These are phyloP conservation scores for Pampusana beccarii DNA, from an alignment of 2,113 vertebrate species.

Conservation along the genomic window DNA sequence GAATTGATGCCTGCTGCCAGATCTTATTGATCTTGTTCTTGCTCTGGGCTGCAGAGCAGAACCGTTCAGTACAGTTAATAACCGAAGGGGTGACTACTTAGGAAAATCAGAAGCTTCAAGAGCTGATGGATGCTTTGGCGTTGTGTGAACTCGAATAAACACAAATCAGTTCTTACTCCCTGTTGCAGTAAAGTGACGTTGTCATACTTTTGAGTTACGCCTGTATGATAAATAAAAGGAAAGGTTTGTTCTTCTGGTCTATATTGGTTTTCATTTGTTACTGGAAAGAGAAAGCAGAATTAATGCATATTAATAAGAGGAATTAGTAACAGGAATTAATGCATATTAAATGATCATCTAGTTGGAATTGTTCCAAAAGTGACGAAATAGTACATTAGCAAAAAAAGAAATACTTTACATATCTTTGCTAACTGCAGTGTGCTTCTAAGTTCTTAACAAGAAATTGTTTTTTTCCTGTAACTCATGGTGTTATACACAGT, in stretches of 20 bases:
- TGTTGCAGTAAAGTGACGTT: neutral
- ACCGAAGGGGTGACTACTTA: neutral
- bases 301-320: neutral
- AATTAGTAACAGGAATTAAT: neutral
- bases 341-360: neutral
- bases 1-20: neutral
- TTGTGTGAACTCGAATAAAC: neutral
- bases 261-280: neutral
- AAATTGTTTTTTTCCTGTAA: neutral
- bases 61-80: neutral
- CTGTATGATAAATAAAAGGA: neutral
- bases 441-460: neutral
- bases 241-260: neutral
- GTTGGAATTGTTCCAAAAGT: neutral
- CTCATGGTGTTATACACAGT: neutral
- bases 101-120: neutral
- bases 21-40: neutral
- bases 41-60: neutral
- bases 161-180: neutral
- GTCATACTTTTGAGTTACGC: neutral
- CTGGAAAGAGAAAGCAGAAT: neutral
- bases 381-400: neutral
- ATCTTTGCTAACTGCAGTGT: neutral
- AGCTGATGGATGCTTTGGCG: neutral
- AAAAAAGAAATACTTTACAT: neutral